Evolutionary conservation across 2,888 invertebrate species (phyloP), one percentile per base, ranked within the genome.

Genomic region (Acrobasis consociella): DNA sequence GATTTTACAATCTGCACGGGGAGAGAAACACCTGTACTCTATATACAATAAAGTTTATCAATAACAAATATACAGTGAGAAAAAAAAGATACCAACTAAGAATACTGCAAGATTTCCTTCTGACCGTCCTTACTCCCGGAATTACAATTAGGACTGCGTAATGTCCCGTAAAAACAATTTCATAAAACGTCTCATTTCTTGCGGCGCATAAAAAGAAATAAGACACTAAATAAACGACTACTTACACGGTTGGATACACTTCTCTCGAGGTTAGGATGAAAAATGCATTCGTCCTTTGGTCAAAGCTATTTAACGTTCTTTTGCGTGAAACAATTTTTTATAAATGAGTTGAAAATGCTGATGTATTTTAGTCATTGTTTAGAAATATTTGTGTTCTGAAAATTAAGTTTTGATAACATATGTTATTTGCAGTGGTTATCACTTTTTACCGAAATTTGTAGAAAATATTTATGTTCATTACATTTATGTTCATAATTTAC

Each of bases 161-260:
- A 91, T 89, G 90, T 91, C 74, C 78, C 83, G 86, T 88, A 91
- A 92, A 92, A 90, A 90, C 89, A 91, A 91, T 91, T 91, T 91
- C 86, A 89, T 91, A 91, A 89, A 90, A 91, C 85, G 87, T 89
- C 86, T 85, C 82, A 79, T 87, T 84, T 81, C 84, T 82, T 77
- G 68, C 73, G 73, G 75, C 73, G 74, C 84, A 85, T 86, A 86
- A 87, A 89, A 89, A 87, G 84, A 86, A 87, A 89, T 84, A 88
- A 86, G 86, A 84, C 83, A 86, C 85, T 86, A 84, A 87, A 87
- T 88, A 87, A 87, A 87, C 80, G 85, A 85, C 85, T 85, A 81
- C 82, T 89, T 87, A 85, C 80, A 82, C 81, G 86, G 77, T 76
- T 69, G 73, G 83, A 71, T 84, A 73, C 82, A 80, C 81, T 85